Base-by-base conservation (phyloP, 2,113 vertebrate genomes). In the Ailurus styani region DNA sequence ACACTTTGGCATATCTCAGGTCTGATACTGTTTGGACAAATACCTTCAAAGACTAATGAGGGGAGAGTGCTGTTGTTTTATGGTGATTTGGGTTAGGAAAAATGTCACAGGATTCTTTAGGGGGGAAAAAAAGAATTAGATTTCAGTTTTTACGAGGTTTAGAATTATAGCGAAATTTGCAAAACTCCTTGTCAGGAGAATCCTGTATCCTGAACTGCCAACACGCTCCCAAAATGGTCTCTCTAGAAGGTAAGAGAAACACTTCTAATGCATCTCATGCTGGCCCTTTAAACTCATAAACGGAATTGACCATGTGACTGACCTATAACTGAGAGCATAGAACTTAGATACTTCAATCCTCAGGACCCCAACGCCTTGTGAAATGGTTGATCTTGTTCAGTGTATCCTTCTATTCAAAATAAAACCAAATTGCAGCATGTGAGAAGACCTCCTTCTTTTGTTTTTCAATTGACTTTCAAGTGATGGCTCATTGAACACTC, bases 391-490 rank as follows among this genome's bases (percentile, higher is more conserved):
- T 42, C 25, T 90, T 42, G 4, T 57, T 95, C 78, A 50, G 3
- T 40, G 83, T 81, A 47, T 13, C 8, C 55, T 72, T 92, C 18
- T 55, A 42, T 13, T 68, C 42, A 85, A 96, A 92, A 4, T 25
- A 34, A 87, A 73, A 78, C 7, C 81, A 87, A 77, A 40, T 20
- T 70, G 6, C 15, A 42, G 8, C 15, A 5, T 21, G 12, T 78
- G 42, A 82, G 25, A 66, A 90, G 93, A 79, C 0, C 6, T 90
- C 57, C 66, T 55, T 40, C 72, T 87, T 95, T 42, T 60, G 15
- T 50, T 92, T 78, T 77, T 29, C n/a, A 66, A 57, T 93, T 54
- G 84, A 78, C 87, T 86, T 97, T 68, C 25, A 93, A 84, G 25
- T 90, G 45, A 96, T 25, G 81, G 11, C 18, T 91, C 37, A 86